Base-by-base conservation (phyloP, 2,113 vertebrate genomes). In the Xenus cinereus region DNA sequence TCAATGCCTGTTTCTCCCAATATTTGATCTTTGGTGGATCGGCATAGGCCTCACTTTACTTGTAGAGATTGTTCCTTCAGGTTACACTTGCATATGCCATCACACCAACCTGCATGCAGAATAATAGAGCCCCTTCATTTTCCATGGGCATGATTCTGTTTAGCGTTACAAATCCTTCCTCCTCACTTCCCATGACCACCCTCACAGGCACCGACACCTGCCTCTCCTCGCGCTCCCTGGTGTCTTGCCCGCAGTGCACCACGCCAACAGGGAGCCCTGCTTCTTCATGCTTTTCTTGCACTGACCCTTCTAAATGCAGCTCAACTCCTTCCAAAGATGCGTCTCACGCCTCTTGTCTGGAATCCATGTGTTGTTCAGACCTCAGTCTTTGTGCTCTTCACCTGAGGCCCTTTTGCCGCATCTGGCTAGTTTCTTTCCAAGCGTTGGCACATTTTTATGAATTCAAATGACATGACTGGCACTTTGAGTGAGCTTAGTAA, bases 151-250 rank as follows among this genome's bases (percentile, higher is more conserved):
- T 8, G 26, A 12, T 45, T 43, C 59, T 45, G 30, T 17, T 48
- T 9, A 64, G n/a, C 4, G 0, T 48, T 45, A 59, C 37, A 37
- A 16, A 63, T 22, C 66, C 43, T 74, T 78, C 48, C 48, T 66
- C 45, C 50, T 87, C 33, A 3, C 53, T 87, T 46, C 22, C 39
- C 32, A 3, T 45, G 32, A 4, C 32, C 54, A 27, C 14, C 16
- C 6, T 22, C 41, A 6, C 1, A 30, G 43, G 18, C 41, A 50
- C 41, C n/a, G 60, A 27, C 33, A 32, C 10, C 59, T 46, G 35
- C 75, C 16, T 60, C 24, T n/a, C 45, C 24, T 19, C 0, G 0
- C 0, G 1, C 27, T 37, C 14, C 30, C 23, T 2, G 0, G 22
- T 0, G 0, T 43, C 32, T 45, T 4, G 1, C 19, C n/a, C 6